These are phyloP conservation scores for Pseudomyrmex concolor DNA, from an alignment of 1,140 invertebrate species.

Conservation along the genomic window DNA sequence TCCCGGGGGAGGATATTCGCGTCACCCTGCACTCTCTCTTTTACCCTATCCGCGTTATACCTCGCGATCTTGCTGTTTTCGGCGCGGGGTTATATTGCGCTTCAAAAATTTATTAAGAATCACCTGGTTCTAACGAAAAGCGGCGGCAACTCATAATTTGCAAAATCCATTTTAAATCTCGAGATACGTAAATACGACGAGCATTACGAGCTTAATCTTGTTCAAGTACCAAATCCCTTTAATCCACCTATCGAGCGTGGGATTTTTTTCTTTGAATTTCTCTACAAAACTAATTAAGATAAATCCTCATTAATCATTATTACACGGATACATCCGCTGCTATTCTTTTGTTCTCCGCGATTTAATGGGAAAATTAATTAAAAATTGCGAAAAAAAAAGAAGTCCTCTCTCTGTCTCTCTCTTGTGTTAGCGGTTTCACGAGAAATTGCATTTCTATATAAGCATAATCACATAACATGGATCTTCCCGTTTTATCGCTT, in stretches of 20 bases:
- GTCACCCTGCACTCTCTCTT: not conserved
- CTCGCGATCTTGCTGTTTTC: not conserved
- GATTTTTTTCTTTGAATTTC: not conserved
- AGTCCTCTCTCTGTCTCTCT: not conserved
- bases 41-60: not conserved
- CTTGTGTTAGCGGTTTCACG: not conserved
- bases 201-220: not conserved
- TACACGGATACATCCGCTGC: not conserved
- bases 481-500: not conserved
- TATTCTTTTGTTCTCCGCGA: slow-evolving; percentile 9
- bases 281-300: slow-evolving; percentile 5
- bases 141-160: too few relatives aligned
- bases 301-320: slow-evolving; percentile 30
- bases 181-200: too few relatives aligned
- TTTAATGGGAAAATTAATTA: slow-evolving; percentile 40
- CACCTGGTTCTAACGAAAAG: not conserved
- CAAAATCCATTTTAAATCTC: too few relatives aligned
- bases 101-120: not conserved
- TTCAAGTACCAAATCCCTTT: slow-evolving; percentile 10
- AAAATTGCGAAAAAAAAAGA: not conserved
- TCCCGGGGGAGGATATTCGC: not conserved
- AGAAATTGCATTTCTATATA: slow-evolving; percentile 1
- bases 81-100: too few relatives aligned
- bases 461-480: not conserved
- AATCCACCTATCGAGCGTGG: not conserved